A percentile compares a stretch with the other conserved stretches of the same genome.
Conservation (phyloP, 2,113 vertebrate species). For the zebrafish (Danio rerio) region DNA sequence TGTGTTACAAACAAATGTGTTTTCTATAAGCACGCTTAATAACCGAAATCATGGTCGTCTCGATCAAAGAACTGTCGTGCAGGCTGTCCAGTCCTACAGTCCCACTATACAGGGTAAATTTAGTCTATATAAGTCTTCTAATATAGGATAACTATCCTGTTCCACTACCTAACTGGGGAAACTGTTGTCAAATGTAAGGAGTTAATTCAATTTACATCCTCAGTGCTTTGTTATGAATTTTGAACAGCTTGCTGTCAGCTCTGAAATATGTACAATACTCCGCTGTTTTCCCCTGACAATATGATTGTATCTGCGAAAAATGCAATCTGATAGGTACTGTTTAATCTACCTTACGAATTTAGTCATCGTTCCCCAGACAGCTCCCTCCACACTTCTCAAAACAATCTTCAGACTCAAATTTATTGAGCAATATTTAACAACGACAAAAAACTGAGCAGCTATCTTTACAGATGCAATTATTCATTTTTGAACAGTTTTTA, state of each 20-base stretch:
- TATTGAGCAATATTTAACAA: no score
- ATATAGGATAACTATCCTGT: background rate
- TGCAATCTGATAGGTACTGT: conserved; percentile 34
- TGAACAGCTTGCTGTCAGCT: conserved; percentile 31
- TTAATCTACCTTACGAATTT: conserved; percentile 29
- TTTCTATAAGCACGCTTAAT: conserved; percentile 33
- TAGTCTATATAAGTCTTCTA: no score
- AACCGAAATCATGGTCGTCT: conserved; percentile 28
- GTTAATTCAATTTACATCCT: conserved; percentile 29
- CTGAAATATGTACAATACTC: conserved; percentile 37
- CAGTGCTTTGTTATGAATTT: conserved; percentile 12
- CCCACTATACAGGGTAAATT: conserved; percentile 16
- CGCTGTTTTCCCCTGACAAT: conserved; percentile 15
- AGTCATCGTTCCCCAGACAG: background rate
- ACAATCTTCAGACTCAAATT: background rate
- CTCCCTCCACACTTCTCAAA: background rate
- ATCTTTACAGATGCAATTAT: background rate
- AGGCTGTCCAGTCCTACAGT: background rate
- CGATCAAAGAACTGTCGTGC: conserved; percentile 19
- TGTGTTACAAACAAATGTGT: conserved; percentile 48
- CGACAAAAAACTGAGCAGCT: no score
- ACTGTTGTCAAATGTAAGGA: conserved; percentile 20
- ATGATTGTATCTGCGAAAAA: conserved; percentile 27
- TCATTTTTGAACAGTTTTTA: no score
- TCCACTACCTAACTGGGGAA: background rate